phyloP scores from a whole-genome alignment of 2,888 invertebrate species.

The Proisotoma minuta region DNA sequence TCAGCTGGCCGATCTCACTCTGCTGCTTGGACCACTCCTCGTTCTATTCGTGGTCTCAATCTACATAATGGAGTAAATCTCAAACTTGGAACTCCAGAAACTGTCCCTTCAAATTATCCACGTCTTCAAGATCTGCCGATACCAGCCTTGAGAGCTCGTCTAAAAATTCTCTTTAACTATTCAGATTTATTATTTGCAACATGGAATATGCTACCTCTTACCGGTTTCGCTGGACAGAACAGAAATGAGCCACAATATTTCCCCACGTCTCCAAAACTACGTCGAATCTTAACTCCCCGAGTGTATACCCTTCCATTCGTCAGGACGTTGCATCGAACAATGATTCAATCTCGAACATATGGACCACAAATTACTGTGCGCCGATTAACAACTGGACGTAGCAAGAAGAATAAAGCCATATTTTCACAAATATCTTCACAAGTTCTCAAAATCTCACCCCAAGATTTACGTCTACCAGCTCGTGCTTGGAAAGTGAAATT shows the following conservation, averaged over 20 bases:
- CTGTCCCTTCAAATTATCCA: conserved; percentile 59
- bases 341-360: conserved; percentile 64
- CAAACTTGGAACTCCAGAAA: conserved; percentile 55
- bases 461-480: conserved; percentile 60
- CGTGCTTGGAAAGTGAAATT: conserved; percentile 60
- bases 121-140: conserved; percentile 55
- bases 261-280: conserved; percentile 53
- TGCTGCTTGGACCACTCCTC: conserved; percentile 60
- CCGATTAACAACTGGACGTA: conserved; percentile 58
- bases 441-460: conserved; percentile 58
- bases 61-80: conserved; percentile 47
- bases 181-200: conserved; percentile 61
- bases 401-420: conserved; percentile 59
- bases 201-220: conserved; percentile 57
- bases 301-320: conserved; percentile 63
- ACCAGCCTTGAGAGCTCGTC: conserved; percentile 56
- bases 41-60: conserved; percentile 55
- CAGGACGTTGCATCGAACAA: conserved; percentile 61
- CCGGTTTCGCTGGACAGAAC: conserved; percentile 52
- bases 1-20: conserved; percentile 62
- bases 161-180: conserved; percentile 59
- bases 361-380: conserved; percentile 63
- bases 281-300: conserved; percentile 58
- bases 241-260: conserved; percentile 48
- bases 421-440: conserved; percentile 62